Conservation (phyloP, 2,888 invertebrate species). For the Troides oblongomaculatus region DNA sequence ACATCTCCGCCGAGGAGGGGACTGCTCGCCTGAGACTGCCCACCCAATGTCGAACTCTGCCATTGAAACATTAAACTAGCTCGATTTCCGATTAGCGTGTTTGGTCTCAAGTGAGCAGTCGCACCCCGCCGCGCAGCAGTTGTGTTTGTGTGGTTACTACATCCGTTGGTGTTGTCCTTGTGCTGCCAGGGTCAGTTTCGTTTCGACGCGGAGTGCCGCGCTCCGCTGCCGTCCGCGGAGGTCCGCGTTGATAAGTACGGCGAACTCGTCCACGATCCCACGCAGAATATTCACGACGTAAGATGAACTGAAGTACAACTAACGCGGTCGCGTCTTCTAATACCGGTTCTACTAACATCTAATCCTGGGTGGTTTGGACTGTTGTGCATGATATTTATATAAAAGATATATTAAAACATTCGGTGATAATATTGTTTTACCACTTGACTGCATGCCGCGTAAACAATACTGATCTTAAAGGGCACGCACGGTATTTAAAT, state of each 20-base stretch:
- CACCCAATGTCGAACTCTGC: background rate
- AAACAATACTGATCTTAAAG: too few relatives aligned
- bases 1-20: slow-evolving; percentile 16
- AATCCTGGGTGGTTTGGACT: background rate
- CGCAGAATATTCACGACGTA: slow-evolving; percentile 80
- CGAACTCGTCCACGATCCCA: slow-evolving; percentile 73
- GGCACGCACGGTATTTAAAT: too few relatives aligned
- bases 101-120: slow-evolving; percentile 24
- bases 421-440: too few relatives aligned
- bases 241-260: slow-evolving; percentile 82
- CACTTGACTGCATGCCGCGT: too few relatives aligned
- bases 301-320: slow-evolving; percentile 51
- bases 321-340: slow-evolving; percentile 16
- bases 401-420: too few relatives aligned
- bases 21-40: slow-evolving; percentile 6
- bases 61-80: too few relatives aligned
- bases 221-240: slow-evolving; percentile 87
- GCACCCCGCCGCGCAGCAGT: slow-evolving; percentile 34
- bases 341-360: slow-evolving; percentile 3
- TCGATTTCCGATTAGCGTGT: too few relatives aligned
- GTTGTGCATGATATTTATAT: too few relatives aligned
- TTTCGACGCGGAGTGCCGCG: slow-evolving; percentile 91
- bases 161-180: slow-evolving; percentile 45
- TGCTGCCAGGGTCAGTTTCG: slow-evolving; percentile 90
- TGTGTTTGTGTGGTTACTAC: slow-evolving; percentile 33